Conservation (phyloP, 92 coral and sea anemone species). For the Scolanthus callimorphus region DNA sequence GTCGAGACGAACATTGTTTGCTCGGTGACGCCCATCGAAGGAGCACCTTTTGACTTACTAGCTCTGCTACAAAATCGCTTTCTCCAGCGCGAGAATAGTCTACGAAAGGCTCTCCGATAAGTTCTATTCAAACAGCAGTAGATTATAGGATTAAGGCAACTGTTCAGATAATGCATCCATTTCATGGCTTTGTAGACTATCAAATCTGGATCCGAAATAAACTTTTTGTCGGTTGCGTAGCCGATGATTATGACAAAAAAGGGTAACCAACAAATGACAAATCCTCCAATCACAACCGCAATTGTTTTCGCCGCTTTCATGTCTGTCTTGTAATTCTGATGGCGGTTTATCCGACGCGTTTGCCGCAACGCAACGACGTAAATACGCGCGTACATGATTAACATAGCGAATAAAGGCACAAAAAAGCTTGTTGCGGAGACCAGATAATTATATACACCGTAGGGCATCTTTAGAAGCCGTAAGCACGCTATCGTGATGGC, state of each 20-base stretch:
- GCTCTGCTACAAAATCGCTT: too few species aligned
- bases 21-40: too few species aligned
- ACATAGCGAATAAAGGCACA: conserved; percentile 71
- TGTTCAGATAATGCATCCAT: conserved; percentile 88
- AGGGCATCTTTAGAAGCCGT: conserved; percentile 39
- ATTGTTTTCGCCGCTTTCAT: conserved; percentile 96
- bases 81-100: conserved; percentile 71
- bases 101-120: conserved; percentile 77
- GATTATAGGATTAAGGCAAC: conserved; percentile 85
- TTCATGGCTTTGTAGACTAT: conserved; percentile 47
- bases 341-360: conserved; percentile 70
- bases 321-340: conserved; percentile 76
- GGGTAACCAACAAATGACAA: conserved; percentile 83
- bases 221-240: conserved; percentile 24
- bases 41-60: too few species aligned
- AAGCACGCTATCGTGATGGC: conserved; percentile 61
- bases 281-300: conserved; percentile 93
- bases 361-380: conserved; percentile 89
- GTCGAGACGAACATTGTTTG: neutral
- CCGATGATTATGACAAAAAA: conserved; percentile 70
- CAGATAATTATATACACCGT: conserved; percentile 54
- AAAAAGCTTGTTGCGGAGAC: conserved; percentile 61
- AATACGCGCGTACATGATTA: conserved; percentile 84
- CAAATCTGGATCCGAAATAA: conserved; percentile 13
- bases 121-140: conserved; percentile 91